Base-by-base conservation (phyloP, 2,888 invertebrate genomes). In the Calliphora vomitoria region DNA sequence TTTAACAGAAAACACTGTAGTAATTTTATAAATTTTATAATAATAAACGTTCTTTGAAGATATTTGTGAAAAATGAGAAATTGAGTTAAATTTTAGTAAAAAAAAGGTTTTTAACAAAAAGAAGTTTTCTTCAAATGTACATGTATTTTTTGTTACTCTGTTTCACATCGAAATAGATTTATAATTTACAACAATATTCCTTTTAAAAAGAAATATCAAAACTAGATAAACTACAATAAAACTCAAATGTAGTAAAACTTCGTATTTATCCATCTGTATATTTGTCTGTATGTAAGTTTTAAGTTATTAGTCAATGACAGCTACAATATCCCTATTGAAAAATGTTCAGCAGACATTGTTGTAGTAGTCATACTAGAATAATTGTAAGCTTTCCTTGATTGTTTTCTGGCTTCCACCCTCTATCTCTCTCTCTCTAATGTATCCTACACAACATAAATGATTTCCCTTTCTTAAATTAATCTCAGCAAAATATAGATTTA, bases 221-320 rank as follows among this genome's bases (percentile, higher is more conserved):
- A 50, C n/a, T 50, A 50, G 13, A 20, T 55, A 20, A 31, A 31
- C 60, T 31, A 13, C 31, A 60, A 1, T 13, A 13, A 25, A 13
- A 60, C 60, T 60, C 1, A 0, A 15, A 15, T 41, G 20, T 8
- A 41, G 35, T 38, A 38, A 15, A 62, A n/a, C 15, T 66, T 6
- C 18, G 4, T 41, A 6, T 41, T 8, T 66, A 18, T 35, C 8
- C 13, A 18, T 20, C 5, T 66, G 41, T 41, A 20, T 11, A 5
- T 66, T 8, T 44, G 20, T 38, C 1, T 20, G 66, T 44, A 13
- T 44, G 10, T 13, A 44, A 69, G 74, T 60, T 44, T 47, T 75
- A 58, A 69, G 75, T 82, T 82, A 82, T 82, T 82, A 75, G 82
- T 82, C 82, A 82, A 75, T 68, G 82, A 75, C 82, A 82, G 66